Evolutionary conservation across 2,888 invertebrate genomes (phyloP).

Genomic region (Ochropacha duplaris): DNA sequence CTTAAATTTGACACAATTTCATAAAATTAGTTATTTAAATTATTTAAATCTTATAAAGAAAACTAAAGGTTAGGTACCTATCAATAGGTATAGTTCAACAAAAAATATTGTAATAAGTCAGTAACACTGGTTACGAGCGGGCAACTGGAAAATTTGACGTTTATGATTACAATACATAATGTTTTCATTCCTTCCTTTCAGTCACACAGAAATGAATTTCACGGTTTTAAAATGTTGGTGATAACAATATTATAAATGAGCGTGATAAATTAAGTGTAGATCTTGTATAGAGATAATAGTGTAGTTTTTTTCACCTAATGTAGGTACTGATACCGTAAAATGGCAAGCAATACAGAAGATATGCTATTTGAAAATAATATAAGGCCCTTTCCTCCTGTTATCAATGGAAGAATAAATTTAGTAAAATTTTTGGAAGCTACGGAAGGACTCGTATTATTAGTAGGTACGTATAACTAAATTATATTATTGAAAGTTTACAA

Average conservation of each 20-base stretch:
- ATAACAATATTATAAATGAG: conserved; percentile 16
- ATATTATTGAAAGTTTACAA: neutral
- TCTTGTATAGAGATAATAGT: conserved; percentile 12
- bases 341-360: conserved; percentile 47
- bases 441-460: conserved; percentile 82
- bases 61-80: too few species aligned
- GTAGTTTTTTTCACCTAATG: conserved; percentile 5
- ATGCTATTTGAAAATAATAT: conserved; percentile 43
- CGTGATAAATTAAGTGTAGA: conserved; percentile 28
- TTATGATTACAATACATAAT: conserved; percentile 27
- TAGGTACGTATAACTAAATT: conserved; percentile 82
- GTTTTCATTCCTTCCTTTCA: neutral
- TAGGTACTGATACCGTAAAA: conserved; percentile 28
- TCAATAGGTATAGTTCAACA: neutral
- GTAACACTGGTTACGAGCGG: conserved; percentile 34
- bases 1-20: too few species aligned
- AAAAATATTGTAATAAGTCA: conserved; percentile 25
- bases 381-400: conserved; percentile 79
- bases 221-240: neutral
- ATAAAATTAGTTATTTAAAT: too few species aligned
- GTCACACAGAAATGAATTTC: neutral
- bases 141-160: conserved; percentile 38
- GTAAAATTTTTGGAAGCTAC: conserved; percentile 84
- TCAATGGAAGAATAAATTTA: conserved; percentile 83
- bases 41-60: neutral